phyloP scores from a whole-genome alignment of 2,113 vertebrate genomes.

The Prunella fulvescens region DNA sequence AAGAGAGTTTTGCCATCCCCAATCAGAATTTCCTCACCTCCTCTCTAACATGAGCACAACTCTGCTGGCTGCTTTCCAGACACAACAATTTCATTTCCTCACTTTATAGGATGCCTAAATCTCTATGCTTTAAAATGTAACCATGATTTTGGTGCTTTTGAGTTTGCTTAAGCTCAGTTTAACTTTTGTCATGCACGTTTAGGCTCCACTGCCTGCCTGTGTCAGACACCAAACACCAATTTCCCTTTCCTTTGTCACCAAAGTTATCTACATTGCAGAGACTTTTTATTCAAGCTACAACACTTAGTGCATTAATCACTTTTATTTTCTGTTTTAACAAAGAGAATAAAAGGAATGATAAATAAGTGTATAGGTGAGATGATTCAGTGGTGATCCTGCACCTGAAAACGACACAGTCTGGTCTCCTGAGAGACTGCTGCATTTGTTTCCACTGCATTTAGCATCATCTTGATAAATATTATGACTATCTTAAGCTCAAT shows the following conservation, averaged over 20 bases:
- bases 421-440: background rate
- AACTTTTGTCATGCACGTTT: background rate
- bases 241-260: background rate
- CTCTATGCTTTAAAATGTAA: background rate
- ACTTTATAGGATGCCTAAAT: background rate
- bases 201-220: background rate
- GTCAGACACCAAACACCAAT: background rate
- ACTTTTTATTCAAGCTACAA: background rate
- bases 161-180: background rate
- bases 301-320: background rate
- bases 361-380: background rate
- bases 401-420: background rate
- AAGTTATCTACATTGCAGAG: background rate
- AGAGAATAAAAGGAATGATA: background rate
- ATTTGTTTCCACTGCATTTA: background rate
- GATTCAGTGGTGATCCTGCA: background rate
- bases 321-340: background rate
- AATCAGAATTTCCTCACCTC: background rate
- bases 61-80: background rate
- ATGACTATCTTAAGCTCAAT: background rate
- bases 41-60: background rate
- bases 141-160: background rate
- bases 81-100: background rate
- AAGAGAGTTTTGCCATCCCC: background rate
- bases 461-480: background rate